phyloP scores from a whole-genome alignment of 2,888 invertebrate genomes.

The Erpobdella octoculata region DNA sequence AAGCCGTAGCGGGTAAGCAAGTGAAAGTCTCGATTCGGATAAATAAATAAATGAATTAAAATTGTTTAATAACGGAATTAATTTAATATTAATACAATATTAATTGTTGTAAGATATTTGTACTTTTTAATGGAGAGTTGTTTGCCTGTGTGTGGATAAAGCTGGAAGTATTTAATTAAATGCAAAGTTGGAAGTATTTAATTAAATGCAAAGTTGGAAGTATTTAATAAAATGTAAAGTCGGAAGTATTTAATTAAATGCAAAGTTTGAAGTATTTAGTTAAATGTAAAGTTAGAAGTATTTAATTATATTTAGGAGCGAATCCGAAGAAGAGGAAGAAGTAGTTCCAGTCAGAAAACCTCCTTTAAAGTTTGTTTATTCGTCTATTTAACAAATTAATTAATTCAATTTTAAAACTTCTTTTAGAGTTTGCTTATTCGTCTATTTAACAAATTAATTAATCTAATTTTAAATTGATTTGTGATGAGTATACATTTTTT shows the following conservation, averaged over 20 bases:
- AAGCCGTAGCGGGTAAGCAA: constrained; percentile 17
- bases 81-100: not conserved
- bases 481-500: not conserved
- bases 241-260: no score
- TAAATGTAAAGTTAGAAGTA: no score
- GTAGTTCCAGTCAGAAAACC: not conserved
- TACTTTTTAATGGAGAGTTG: no score
- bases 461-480: not conserved
- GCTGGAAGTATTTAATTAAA: no score
- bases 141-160: no score
- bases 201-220: no score
- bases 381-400: not conserved
- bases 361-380: not conserved
- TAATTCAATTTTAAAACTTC: not conserved
- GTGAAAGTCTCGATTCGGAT: not conserved
- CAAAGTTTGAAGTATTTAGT: no score
- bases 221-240: no score
- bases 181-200: no score
- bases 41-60: not conserved
- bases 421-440: not conserved
- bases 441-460: not conserved
- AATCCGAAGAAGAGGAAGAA: constrained; percentile 4
- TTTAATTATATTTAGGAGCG: not conserved
- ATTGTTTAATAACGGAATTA: not conserved
- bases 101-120: not conserved